Conservation (phyloP, 2,797 vertebrate species). For the Channallabes apus region DNA sequence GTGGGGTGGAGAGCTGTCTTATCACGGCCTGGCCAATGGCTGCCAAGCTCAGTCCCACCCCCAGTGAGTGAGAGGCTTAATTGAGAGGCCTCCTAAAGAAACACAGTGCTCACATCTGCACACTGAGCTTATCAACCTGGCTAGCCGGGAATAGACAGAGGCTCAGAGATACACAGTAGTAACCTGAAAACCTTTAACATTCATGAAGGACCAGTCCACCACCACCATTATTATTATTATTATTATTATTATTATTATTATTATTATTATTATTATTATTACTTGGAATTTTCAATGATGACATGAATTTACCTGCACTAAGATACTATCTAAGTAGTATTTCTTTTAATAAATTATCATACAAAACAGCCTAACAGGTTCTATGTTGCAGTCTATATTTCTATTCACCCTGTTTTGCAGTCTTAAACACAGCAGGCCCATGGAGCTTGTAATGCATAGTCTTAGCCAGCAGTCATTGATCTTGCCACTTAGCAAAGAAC, state of each 20-base stretch:
- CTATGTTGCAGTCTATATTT: neutral
- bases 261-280: neutral
- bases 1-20: slow-evolving; percentile 46
- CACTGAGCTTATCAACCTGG: slow-evolving; percentile 48
- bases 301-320: neutral
- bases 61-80: slow-evolving; percentile 41
- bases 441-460: slow-evolving; percentile 69
- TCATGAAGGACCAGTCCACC: neutral
- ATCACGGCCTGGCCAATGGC: slow-evolving; percentile 44
- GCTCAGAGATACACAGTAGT: slow-evolving; percentile 14
- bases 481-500: slow-evolving; percentile 76
- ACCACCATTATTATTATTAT: neutral
- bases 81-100: slow-evolving; percentile 49
- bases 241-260: neutral
- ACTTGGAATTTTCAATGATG: neutral
- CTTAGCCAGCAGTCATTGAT: slow-evolving; percentile 74
- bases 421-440: slow-evolving; percentile 29
- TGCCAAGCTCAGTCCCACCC: slow-evolving; percentile 29
- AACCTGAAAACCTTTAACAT: slow-evolving; percentile 5
- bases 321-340: neutral
- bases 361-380: neutral
- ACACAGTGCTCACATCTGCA: slow-evolving; percentile 49
- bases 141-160: slow-evolving; percentile 24
- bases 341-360: neutral
- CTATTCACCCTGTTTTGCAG: slow-evolving; percentile 3